A percentile compares a stretch with the other conserved stretches of the same genome.
Conservation (phyloP, 2,797 vertebrate genomes). For the Pseudochirops cupreus region DNA sequence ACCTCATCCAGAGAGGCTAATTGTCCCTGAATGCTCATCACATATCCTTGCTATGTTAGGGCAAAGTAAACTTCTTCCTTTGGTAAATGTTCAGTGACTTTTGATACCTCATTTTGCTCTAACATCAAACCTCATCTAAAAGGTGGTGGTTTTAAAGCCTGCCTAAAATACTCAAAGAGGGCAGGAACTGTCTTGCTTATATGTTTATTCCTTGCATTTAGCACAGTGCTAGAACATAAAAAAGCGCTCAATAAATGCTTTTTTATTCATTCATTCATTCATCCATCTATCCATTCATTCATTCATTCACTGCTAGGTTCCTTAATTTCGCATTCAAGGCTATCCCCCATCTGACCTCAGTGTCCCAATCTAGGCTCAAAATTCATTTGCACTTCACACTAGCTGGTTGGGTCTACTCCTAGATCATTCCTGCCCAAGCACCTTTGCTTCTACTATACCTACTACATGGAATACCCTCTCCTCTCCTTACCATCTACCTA, state of each 20-base stretch:
- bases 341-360: background rate
- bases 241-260: background rate
- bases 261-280: too few relatives aligned
- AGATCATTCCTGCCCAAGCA: background rate
- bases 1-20: background rate
- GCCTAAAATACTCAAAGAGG: background rate
- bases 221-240: background rate
- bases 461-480: background rate
- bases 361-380: background rate
- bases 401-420: background rate
- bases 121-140: background rate
- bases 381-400: background rate
- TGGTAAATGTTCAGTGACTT: background rate
- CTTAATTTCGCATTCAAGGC: background rate
- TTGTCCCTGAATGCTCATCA: background rate
- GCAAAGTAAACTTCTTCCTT: background rate
- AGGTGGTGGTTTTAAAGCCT: background rate
- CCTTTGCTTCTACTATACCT: background rate
- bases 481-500: background rate
- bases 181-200: background rate
- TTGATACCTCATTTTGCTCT: too few relatives aligned
- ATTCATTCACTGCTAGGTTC: background rate
- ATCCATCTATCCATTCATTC: background rate
- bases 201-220: background rate
- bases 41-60: background rate